A percentile compares a stretch with the other conserved stretches of the same genome.
phyloP scores from a whole-genome alignment of 2,888 invertebrate genomes.

The Brachyptera risi region DNA sequence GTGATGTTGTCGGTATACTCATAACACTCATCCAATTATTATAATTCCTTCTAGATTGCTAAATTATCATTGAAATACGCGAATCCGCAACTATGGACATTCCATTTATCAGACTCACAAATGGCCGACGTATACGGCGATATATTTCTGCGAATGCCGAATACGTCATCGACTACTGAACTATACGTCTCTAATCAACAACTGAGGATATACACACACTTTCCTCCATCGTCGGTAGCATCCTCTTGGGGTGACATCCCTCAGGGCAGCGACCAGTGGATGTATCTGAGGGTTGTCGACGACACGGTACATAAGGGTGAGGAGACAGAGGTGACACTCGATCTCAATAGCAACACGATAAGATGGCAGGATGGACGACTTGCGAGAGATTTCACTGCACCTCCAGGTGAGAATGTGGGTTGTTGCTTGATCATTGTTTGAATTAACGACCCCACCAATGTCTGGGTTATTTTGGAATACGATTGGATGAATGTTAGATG shows the following conservation, averaged over 20 bases:
- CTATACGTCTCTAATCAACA: constrained; percentile 30
- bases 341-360: constrained; percentile 12
- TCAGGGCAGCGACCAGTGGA: constrained; percentile 14
- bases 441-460: no score
- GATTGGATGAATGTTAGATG: no score
- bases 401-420: constrained; percentile 23
- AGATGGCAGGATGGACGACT: constrained; percentile 29
- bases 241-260: constrained; percentile 3
- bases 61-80: constrained; percentile 22
- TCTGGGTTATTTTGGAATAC: no score
- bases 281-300: constrained; percentile 28
- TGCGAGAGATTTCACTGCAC: constrained; percentile 27
- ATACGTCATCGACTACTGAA: constrained; percentile 20
- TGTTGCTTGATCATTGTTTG: no score
- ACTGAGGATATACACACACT: constrained; percentile 27
- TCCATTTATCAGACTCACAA: constrained; percentile 27
- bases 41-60: constrained; percentile 23
- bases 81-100: constrained; percentile 30
- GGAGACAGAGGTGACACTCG: constrained; percentile 22
- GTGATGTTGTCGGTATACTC: no score
- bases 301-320: constrained; percentile 23
- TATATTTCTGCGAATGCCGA: constrained; percentile 4
- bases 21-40: background rate
- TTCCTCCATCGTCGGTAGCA: constrained; percentile 17
- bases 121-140: constrained; percentile 30